Percentiles rank a stretch among this genome's conserved stretches.
phyloP scores from a whole-genome alignment of 2,113 vertebrate species.

The Limanda limanda region DNA sequence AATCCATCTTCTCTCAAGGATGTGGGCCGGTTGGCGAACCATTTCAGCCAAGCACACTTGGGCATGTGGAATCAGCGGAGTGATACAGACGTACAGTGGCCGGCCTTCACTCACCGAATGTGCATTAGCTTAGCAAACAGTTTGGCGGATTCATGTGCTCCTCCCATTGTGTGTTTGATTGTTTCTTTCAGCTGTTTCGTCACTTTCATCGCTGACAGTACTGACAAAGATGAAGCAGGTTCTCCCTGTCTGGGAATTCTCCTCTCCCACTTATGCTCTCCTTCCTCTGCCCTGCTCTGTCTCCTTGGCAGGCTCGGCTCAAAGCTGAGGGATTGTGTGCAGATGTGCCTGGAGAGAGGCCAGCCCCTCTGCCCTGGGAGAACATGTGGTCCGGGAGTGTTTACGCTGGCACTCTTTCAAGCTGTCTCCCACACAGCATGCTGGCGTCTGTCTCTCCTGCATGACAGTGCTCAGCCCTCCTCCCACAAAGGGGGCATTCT shows the following conservation, averaged over 20 bases:
- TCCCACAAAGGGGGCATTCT: conserved; percentile 53
- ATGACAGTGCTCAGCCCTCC: conserved; percentile 63
- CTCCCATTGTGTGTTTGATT: conserved; percentile 4
- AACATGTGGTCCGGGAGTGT: conserved; percentile 87
- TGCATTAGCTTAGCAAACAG: conserved; percentile 12
- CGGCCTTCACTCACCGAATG: conserved; percentile 11
- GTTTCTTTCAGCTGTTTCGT: conserved; percentile 38
- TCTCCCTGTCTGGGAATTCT: conserved; percentile 62
- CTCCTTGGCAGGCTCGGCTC: conserved; percentile 67
- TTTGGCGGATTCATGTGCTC: background rate
- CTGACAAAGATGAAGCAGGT: conserved; percentile 55
- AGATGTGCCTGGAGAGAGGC: conserved; percentile 85
- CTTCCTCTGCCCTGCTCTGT: conserved; percentile 45
- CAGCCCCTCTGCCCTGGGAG: conserved; percentile 83
- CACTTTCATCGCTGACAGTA: conserved; percentile 22
- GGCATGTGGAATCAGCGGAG: conserved; percentile 30
- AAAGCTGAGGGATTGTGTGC: conserved; percentile 81
- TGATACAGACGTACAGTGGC: conserved; percentile 24
- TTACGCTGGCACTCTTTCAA: conserved; percentile 84
- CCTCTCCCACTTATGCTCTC: conserved; percentile 18
- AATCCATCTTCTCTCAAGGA: conserved; percentile 61
- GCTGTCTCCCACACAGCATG: conserved; percentile 81
- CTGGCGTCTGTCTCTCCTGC: conserved; percentile 68
- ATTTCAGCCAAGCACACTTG: conserved; percentile 38
- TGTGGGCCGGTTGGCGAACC: conserved; percentile 10